phyloP scores from a whole-genome alignment of 2,797 vertebrate genomes.

The Hylomyscus alleni region DNA sequence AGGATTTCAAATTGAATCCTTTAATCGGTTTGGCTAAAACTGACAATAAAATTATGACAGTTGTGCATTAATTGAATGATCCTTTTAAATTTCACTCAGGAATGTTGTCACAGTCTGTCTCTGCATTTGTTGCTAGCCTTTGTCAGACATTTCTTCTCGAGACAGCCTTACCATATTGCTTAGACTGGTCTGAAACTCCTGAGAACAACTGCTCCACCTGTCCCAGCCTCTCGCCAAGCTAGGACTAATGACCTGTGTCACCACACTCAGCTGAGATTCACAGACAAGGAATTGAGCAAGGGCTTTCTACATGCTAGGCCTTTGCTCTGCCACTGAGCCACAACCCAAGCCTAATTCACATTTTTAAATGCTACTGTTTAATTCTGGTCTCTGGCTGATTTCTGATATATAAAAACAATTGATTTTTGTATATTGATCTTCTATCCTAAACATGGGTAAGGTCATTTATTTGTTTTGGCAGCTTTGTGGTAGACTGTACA shows the following conservation, averaged over 20 bases:
- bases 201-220: not conserved
- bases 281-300: not conserved
- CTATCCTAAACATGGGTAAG: not conserved
- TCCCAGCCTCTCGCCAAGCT: not conserved
- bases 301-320: not conserved
- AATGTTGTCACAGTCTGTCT: not conserved
- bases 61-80: not conserved
- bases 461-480: not conserved
- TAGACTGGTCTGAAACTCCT: not conserved
- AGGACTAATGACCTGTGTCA: not conserved
- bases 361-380: constrained; percentile 13
- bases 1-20: not conserved
- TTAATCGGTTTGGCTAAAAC: not conserved
- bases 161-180: not conserved
- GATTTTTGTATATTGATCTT: not conserved
- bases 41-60: not conserved
- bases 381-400: constrained; percentile 10
- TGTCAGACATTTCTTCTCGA: not conserved
- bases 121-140: not conserved
- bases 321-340: not conserved
- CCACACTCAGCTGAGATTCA: not conserved
- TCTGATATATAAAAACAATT: not conserved
- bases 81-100: not conserved
- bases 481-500: constrained; percentile 23
- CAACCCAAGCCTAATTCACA: not conserved